Evolutionary conservation across 2,797 vertebrate species (phyloP), one percentile per base, ranked within the genome.

Genomic region (Ptychobarbus kaznakovi): DNA sequence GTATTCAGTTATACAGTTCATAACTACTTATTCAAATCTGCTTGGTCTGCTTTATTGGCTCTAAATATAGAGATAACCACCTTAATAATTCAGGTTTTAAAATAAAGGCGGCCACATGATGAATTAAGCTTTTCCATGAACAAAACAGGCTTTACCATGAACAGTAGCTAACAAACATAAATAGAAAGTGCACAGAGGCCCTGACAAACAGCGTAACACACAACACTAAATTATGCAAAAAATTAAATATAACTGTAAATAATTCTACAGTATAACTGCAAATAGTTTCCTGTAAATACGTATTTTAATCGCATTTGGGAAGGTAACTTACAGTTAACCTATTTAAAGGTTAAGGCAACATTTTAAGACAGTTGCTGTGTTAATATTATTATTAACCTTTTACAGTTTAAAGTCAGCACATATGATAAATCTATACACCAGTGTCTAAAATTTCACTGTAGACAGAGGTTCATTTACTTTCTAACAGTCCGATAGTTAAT

Each of bases 61-160:
- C 40, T 6, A 56, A 18, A 78, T 56, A 40, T 40, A 76, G 12
- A 56, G 32, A 18, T 63, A 28, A 13, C 38, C 76, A 78, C 8
- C 22, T 7, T 42, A 18, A 77, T 42, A 42, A 61, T 1, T 42
- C 8, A 25, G 2, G 15, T 9, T 58, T 35, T 56, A 40, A 40
- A 42, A 78, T 42, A 25, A 44, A 63, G 56, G 25, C 3, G 4
- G 13, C 53, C 22, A 78, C 38, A 16, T 4, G 12, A 40, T 16
- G 6, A 40, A 77, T 77, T 77, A 58, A 40, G 20, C 51, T 61
- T 78, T 77, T 77, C 7, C 74, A 40, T 40, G 22, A 61, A 58
- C 12, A 77, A 77, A 25, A 40, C 12, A 25, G 7, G 20, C 51
- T 77, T 77, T 16, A 58, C 35, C 8, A 10, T 25, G 13, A 78